phyloP scores from a whole-genome alignment of 2,797 vertebrate species.

The Psittacula echo region DNA sequence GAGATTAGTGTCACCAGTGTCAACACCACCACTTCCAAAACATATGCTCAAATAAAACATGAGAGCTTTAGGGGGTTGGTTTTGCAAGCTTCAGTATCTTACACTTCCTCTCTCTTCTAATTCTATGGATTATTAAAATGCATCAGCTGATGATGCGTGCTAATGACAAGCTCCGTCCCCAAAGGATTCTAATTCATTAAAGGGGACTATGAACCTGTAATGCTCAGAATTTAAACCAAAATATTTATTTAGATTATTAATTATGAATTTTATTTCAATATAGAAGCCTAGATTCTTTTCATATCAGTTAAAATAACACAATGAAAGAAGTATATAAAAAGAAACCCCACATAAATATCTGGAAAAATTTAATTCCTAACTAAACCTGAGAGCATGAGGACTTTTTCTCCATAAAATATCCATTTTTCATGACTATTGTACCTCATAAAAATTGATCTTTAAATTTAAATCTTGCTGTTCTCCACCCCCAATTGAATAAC shows the following conservation, averaged over 20 bases:
- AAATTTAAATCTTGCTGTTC: neutral
- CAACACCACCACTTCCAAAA: slow-evolving; percentile 62
- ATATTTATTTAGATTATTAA: slow-evolving; percentile 35
- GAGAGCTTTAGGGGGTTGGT: slow-evolving; percentile 65
- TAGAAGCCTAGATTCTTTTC: neutral
- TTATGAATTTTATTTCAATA: neutral
- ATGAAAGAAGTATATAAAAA: neutral
- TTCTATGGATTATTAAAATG: slow-evolving; percentile 70
- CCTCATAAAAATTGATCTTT: neutral
- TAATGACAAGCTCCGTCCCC: slow-evolving; percentile 66
- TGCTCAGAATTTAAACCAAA: slow-evolving; percentile 43
- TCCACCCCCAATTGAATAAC: accelerated
- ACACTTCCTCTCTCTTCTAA: slow-evolving; percentile 57
- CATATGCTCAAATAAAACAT: slow-evolving; percentile 74
- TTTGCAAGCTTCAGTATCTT: slow-evolving; percentile 70
- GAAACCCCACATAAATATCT: accelerated
- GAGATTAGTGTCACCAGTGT: slow-evolving; percentile 64
- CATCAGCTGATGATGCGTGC: slow-evolving; percentile 62
- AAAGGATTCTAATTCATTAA: slow-evolving; percentile 62
- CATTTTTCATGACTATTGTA: neutral
- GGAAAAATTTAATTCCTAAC: neutral
- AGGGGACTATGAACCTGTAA: slow-evolving; percentile 16
- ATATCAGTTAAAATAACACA: neutral
- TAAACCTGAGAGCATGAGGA: neutral
- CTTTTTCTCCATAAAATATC: neutral